Evolutionary conservation across 2,888 invertebrate genomes (phyloP).

Genomic region (Merodon equestris): DNA sequence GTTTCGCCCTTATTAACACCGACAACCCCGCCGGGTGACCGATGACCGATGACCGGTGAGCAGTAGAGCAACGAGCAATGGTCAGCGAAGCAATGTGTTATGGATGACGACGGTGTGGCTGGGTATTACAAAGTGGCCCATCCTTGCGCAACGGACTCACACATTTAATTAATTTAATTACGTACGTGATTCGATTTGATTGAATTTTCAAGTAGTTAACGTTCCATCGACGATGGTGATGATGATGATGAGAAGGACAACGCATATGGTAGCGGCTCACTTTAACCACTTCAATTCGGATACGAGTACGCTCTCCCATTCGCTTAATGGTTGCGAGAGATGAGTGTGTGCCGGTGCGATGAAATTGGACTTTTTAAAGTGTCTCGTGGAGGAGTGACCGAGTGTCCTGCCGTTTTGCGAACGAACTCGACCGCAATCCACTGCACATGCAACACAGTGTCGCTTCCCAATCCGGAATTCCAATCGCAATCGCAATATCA

Average conservation of each 20-base stretch:
- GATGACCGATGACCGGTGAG: too few species aligned
- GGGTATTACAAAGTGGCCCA: constrained; percentile 54
- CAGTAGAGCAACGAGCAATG: constrained; percentile 7
- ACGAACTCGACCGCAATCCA: constrained; percentile 57
- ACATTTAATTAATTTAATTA: constrained; percentile 69
- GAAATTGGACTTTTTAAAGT: constrained; percentile 54
- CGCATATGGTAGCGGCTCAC: constrained; percentile 1
- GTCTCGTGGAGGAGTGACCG: constrained; percentile 11
- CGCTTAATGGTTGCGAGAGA: constrained; percentile 34
- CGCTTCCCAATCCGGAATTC: constrained; percentile 6
- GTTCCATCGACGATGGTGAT: constrained; percentile 43
- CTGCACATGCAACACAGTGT: constrained; percentile 46
- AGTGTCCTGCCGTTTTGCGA: constrained; percentile 17
- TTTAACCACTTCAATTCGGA: constrained; percentile 43
- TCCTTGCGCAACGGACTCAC: constrained; percentile 38
- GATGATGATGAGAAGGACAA: constrained; percentile 18
- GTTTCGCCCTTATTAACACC: constrained; percentile 37
- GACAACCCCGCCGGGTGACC: too few species aligned
- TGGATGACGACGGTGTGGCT: too few species aligned
- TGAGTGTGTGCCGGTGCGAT: constrained; percentile 10
- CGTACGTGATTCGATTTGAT: constrained; percentile 67
- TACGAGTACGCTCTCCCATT: constrained; percentile 15
- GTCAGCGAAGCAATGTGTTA: background rate
- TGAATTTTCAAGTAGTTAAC: constrained; percentile 66
- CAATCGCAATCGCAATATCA: constrained; percentile 1